Evolutionary conservation across 2,797 vertebrate species (phyloP), one percentile per base, ranked within the genome.

Genomic region (Helicolenus hilgendorfi): DNA sequence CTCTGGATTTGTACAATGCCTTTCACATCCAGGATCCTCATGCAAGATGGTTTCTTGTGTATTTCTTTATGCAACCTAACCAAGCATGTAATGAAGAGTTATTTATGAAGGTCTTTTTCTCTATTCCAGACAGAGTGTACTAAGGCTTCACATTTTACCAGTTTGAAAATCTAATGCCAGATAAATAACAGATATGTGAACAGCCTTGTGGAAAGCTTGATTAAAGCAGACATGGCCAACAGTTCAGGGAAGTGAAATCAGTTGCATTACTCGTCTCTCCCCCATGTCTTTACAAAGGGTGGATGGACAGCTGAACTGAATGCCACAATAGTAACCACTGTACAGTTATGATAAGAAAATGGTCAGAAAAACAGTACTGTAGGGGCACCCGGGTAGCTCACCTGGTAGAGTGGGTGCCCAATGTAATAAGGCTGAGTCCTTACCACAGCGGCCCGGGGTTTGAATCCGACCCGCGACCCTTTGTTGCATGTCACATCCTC

Each of bases 1-100:
- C 72, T 86, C 38, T 73, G 67, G 35, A 72, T 87, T 82, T 77
- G n/a, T 60, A 67, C 67, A 84, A 68, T 49, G 67, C 56, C 9
- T 78, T 71, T 45, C 22, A 27, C 68, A 70, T 29, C 35, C 31
- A 27, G 41, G 49, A 69, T 72, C 29, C 55, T 60, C 65, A 29
- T 67, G 72, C 33, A 60, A 59, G 26, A 78, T n/a, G 56, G 69
- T 14, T 79, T 59, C 58, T 67, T 72, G 58, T 77, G 78, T 70
- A 69, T 80, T 81, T 78, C 22, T 81, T 80, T 63, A 71, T 7
- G 14, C 10, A 75, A 55, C 29, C 49, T 36, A 69, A 84, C 58
- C 18, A 26, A 68, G 76, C 20, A 14, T 72, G 60, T 55, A 76
- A 67, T 83, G 20, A 33, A 55, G 18, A 45, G 2, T 14, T 65